Conservation (phyloP, 2,797 vertebrate genomes). For the Ctenopoma kingsleyae region DNA sequence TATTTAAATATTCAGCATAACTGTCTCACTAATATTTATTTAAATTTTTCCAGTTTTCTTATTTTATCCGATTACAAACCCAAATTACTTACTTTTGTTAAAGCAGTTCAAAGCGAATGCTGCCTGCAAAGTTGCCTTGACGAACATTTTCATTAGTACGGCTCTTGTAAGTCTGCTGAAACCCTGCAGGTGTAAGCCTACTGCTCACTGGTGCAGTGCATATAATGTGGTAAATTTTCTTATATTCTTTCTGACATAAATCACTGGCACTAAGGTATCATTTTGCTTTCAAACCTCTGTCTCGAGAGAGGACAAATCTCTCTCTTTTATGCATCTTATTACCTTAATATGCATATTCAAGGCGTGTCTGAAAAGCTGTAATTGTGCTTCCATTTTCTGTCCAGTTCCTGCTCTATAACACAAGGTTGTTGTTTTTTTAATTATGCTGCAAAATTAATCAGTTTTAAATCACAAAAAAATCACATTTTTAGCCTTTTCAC, state of each 20-base stretch:
- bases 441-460: background rate
- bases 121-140: background rate
- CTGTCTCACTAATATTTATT: too few relatives aligned
- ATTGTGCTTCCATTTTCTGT: constrained; percentile 35
- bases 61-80: too few relatives aligned
- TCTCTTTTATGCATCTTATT: constrained; percentile 13
- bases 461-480: too few relatives aligned
- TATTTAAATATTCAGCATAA: too few relatives aligned
- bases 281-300: constrained; percentile 40
- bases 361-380: constrained; percentile 3
- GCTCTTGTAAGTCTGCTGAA: constrained; percentile 16
- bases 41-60: too few relatives aligned
- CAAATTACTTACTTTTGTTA: background rate
- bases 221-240: constrained; percentile 21
- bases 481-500: too few relatives aligned
- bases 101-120: background rate
- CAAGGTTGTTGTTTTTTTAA: background rate
- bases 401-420: constrained; percentile 15
- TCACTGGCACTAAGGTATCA: constrained; percentile 41
- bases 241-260: constrained; percentile 46
- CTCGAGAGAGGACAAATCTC: constrained; percentile 40
- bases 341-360: constrained; percentile 12
- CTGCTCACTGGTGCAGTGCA: constrained; percentile 3
- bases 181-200: constrained; percentile 14
- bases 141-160: constrained; percentile 9